phyloP scores from a whole-genome alignment of 2,797 vertebrate genomes.

The Pteropus rufus region DNA sequence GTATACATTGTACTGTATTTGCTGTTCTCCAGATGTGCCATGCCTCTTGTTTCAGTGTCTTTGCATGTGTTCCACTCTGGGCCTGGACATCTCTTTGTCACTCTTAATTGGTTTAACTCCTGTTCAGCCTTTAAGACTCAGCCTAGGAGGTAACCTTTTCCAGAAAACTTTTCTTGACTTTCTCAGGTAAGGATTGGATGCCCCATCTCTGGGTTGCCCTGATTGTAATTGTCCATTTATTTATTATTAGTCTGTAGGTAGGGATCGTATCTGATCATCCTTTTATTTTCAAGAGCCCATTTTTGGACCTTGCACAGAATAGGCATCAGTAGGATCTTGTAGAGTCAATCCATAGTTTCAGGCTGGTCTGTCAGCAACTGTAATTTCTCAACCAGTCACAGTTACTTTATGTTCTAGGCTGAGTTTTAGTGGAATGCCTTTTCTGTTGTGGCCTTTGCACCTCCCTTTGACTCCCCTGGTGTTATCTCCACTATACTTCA shows the following conservation, averaged over 20 bases:
- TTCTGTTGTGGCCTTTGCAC: not conserved
- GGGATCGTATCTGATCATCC: not conserved
- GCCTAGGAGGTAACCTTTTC: not conserved
- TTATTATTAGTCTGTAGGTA: constrained; percentile 19
- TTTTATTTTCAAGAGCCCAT: not conserved
- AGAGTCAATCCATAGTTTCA: not conserved
- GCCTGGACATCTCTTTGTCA: not conserved
- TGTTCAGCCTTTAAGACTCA: not conserved
- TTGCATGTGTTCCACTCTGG: not conserved
- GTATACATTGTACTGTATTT: not conserved
- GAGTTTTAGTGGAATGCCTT: not conserved
- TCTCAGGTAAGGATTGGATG: not conserved
- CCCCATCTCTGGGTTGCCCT: not conserved
- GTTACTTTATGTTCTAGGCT: not conserved
- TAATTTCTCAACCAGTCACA: not conserved
- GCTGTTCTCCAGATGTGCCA: not conserved
- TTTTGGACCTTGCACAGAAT: not conserved
- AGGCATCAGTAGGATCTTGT: not conserved
- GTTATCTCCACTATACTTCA: not conserved
- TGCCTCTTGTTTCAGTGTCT: not conserved
- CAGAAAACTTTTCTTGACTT: constrained; percentile 4
- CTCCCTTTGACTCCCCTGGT: not conserved
- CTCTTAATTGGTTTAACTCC: not conserved
- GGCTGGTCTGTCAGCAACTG: not conserved
- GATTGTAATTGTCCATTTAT: not conserved